Base-by-base conservation (phyloP, 1,140 invertebrate genomes). In the Drosophila kikkawai region DNA sequence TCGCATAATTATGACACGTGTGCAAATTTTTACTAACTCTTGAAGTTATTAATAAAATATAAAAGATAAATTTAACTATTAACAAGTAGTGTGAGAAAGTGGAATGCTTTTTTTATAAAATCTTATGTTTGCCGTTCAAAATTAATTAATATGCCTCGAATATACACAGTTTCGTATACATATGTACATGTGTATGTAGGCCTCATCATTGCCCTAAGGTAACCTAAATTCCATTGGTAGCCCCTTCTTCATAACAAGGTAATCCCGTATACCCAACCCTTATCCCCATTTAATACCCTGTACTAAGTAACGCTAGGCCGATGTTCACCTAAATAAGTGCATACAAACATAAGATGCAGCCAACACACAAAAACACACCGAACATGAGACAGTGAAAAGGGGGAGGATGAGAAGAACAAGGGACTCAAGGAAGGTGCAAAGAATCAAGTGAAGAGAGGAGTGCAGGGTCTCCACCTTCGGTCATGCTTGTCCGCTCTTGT, bases 261-360 rank as follows among this genome's bases (percentile, higher is more conserved):
- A 56, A 56, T 29, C 32, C 37, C n/a, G 1, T 11, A 39, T 26
- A 51, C 7, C 39, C 11, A 53, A 56, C 39, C 39, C 39, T 47
- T 47, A 79, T 59, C 12, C 81, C 56, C 47, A 6, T n/a, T 17
- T 45, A 32, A 67, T 79, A 82, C 79, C 57, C 75, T 79, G 26
- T n/a, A 60, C 7, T 39, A 53, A 57, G 69, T 57, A 55, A 29
- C 55, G 37, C 51, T 69, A 78, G 65, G 61, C 66, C 79, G 55
- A 50, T 78, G 79, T 61, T 87, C 69, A 82, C 82, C 82, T 79
- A 85, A 58, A 83, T 79, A 67, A 26, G 8, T 12, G 45, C 34
- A 51, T 3, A 32, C 12, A 32, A 29, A 51, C 50, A 50, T 45
- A 76, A 75, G 50, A 47, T 26, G 47, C 39, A 59, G 53, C 5